Evolutionary conservation across 2,113 vertebrate genomes (phyloP).

Genomic region (Callorhinus ursinus): DNA sequence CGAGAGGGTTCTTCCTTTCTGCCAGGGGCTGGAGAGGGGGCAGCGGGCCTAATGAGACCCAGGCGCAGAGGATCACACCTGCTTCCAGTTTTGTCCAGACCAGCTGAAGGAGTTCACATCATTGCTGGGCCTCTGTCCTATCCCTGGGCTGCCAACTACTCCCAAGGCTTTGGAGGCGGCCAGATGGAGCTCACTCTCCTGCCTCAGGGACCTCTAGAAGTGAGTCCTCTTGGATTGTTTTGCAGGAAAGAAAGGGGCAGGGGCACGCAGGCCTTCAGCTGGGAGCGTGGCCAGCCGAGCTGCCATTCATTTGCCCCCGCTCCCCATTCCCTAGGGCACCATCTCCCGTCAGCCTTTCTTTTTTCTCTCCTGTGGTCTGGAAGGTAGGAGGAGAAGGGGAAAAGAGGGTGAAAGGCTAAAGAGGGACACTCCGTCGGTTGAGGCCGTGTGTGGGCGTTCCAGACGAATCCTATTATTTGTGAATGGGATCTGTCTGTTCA

Average conservation of each 20-base stretch:
- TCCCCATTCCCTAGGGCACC: neutral
- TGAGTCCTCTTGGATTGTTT: neutral
- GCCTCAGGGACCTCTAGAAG: neutral
- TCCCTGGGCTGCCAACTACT: neutral
- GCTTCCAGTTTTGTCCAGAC: neutral
- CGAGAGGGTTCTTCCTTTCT: neutral
- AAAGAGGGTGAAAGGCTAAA: neutral
- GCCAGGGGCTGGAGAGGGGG: neutral
- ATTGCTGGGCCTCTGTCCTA: neutral
- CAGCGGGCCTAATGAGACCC: neutral
- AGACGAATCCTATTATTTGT: conserved; percentile 63
- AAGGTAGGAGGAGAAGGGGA: neutral
- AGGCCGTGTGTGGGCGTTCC: conserved; percentile 47
- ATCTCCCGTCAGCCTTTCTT: neutral
- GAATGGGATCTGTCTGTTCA: conserved; percentile 76
- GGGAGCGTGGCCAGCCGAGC: neutral
- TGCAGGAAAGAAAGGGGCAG: neutral
- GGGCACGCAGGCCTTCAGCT: neutral
- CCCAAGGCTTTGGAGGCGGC: neutral
- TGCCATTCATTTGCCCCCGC: neutral
- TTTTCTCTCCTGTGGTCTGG: neutral
- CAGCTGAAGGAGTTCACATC: neutral
- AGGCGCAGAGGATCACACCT: neutral
- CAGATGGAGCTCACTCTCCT: neutral
- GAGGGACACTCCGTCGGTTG: neutral